Evolutionary conservation across 23 tunicate genomes (phyloP).

Genomic region (Ascidia mentula): DNA sequence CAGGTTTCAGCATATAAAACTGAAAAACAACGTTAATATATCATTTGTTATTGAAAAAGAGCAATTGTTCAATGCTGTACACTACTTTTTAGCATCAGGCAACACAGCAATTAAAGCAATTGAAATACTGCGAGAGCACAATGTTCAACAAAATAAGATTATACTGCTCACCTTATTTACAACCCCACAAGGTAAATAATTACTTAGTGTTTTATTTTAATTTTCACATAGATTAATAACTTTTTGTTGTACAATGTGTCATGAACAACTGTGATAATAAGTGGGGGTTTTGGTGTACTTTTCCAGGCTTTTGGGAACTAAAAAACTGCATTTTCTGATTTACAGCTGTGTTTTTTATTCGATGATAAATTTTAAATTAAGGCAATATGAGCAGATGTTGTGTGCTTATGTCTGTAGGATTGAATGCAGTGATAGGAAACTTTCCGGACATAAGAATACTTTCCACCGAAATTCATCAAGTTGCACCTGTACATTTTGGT

Average conservation of each 20-base stretch:
- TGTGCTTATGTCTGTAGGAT: slow-evolving; percentile 42
- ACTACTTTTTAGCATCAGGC: slow-evolving; percentile 75
- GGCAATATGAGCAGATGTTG: too few relatives aligned
- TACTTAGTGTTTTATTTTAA: too few relatives aligned
- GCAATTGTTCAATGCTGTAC: too few relatives aligned
- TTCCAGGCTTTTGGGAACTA: too few relatives aligned
- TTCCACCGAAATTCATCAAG: slow-evolving; percentile 73
- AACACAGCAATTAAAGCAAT: slow-evolving; percentile 86
- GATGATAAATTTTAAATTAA: too few relatives aligned
- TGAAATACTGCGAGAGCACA: slow-evolving; percentile 70
- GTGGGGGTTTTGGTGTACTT: too few relatives aligned
- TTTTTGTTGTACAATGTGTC: neutral
- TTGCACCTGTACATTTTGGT: slow-evolving; percentile 87
- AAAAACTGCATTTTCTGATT: too few relatives aligned
- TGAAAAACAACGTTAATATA: too few relatives aligned
- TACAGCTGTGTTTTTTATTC: too few relatives aligned
- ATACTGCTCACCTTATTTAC: slow-evolving; percentile 81
- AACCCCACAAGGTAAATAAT: slow-evolving; percentile 76
- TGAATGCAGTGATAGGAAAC: slow-evolving; percentile 35
- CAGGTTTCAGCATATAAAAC: too few relatives aligned
- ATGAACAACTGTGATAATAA: too few relatives aligned
- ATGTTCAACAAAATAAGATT: slow-evolving; percentile 62
- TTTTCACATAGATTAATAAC: neutral
- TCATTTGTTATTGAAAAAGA: too few relatives aligned
- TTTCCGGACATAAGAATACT: slow-evolving; percentile 64